Evolutionary conservation across 2,113 vertebrate species (phyloP).

Genomic region (Motacilla alba): DNA sequence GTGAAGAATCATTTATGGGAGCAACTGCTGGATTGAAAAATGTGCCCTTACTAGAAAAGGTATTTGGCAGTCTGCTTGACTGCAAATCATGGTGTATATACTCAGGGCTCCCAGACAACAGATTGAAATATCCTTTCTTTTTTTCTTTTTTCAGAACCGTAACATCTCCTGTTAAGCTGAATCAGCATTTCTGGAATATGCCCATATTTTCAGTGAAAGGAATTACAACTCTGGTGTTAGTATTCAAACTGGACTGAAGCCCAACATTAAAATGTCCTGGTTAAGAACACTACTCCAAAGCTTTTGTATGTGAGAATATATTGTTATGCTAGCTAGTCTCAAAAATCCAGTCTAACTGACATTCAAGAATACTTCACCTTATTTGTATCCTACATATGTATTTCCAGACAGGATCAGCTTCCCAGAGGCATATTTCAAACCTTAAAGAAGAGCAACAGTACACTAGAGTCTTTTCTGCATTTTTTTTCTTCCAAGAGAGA

Average conservation of each 20-base stretch:
- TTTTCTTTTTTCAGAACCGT: constrained; percentile 40
- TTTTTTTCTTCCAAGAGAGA: not conserved
- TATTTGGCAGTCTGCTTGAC: constrained; percentile 35
- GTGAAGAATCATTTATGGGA: constrained; percentile 36
- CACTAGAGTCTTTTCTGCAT: not conserved
- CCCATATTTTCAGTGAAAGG: not conserved
- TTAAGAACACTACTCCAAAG: not conserved
- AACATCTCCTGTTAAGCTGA: constrained; percentile 44
- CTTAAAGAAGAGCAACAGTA: not conserved
- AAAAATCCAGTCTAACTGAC: not conserved
- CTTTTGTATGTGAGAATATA: not conserved
- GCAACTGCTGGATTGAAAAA: constrained; percentile 57
- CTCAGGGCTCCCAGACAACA: constrained; percentile 36
- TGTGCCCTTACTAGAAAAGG: constrained; percentile 39
- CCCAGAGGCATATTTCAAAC: not conserved
- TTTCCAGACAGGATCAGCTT: not conserved
- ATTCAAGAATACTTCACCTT: not conserved
- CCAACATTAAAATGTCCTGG: not conserved
- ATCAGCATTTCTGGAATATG: constrained; percentile 47
- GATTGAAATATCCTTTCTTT: constrained; percentile 55
- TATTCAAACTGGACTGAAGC: constrained; percentile 42
- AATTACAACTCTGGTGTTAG: constrained; percentile 46
- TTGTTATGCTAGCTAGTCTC: not conserved
- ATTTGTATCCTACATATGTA: not conserved
- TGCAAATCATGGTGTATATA: constrained; percentile 57